phyloP scores from a whole-genome alignment of 2,888 invertebrate genomes.

The Lepidocyrtinus sp. region DNA sequence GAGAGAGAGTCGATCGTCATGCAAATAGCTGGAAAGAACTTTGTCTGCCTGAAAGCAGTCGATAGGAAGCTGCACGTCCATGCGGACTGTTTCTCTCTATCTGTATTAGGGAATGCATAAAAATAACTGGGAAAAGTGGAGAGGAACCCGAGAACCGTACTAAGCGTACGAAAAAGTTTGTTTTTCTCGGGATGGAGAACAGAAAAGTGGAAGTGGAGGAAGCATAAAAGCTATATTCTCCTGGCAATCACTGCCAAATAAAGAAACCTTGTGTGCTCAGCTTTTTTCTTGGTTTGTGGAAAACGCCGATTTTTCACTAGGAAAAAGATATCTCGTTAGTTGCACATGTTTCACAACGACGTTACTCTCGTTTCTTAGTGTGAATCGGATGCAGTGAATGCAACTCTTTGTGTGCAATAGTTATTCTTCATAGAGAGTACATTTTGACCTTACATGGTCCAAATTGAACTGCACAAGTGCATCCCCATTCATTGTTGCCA shows the following conservation, averaged over 20 bases:
- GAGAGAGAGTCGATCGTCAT: conserved; percentile 69
- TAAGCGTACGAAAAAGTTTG: conserved; percentile 8
- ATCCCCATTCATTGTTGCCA: not conserved
- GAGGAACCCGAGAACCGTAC: conserved; percentile 19
- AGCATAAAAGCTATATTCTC: not conserved
- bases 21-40: conserved; percentile 69
- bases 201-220: conserved; percentile 4
- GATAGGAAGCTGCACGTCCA: conserved; percentile 69
- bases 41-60: conserved; percentile 67
- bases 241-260: not conserved
- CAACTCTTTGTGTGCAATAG: not conserved
- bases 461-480: not conserved
- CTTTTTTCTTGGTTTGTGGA: not conserved
- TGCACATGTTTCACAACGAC: not conserved
- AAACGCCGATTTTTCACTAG: not conserved
- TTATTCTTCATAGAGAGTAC: not conserved
- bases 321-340: not conserved
- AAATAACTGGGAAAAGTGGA: conserved; percentile 36
- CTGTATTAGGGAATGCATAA: not conserved
- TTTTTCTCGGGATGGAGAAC: not conserved
- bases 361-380: not conserved
- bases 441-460: not conserved
- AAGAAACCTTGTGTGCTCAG: not conserved
- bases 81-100: conserved; percentile 66
- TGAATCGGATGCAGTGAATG: not conserved